A percentile compares a stretch with the other conserved stretches of the same genome.
These are phyloP conservation scores for Sebastes nivosus DNA, from an alignment of 2,797 vertebrate genomes.

Conservation along the genomic window DNA sequence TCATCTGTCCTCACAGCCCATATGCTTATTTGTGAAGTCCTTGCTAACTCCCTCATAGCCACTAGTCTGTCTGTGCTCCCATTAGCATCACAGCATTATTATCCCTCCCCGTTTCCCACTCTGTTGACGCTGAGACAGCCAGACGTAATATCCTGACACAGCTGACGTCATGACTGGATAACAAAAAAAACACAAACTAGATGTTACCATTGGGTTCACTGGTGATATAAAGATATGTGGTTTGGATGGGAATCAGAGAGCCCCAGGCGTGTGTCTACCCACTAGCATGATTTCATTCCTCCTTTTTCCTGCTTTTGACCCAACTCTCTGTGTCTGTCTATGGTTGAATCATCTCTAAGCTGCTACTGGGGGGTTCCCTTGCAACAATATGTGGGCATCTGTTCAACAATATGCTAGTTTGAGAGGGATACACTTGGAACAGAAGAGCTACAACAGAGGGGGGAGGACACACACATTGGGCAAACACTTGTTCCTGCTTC, in stretches of 20 bases:
- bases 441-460: conserved; percentile 4
- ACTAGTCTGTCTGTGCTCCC: conserved; percentile 18
- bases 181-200: conserved; percentile 46
- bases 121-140: conserved; percentile 26
- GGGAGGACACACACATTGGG: neutral
- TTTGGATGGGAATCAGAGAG: conserved; percentile 56
- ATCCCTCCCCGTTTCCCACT: conserved; percentile 32
- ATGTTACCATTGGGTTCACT: conserved; percentile 55
- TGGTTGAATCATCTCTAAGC: conserved; percentile 61
- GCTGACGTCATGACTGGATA: conserved; percentile 39
- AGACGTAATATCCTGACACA: conserved; percentile 38
- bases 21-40: conserved; percentile 18
- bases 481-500: conserved; percentile 4
- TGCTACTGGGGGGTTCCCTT: conserved; percentile 59
- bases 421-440: conserved; percentile 51
- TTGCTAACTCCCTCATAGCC: conserved; percentile 15
- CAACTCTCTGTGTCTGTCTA: conserved; percentile 56
- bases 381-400: conserved; percentile 65
- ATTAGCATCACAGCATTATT: conserved; percentile 37
- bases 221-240: conserved; percentile 50
- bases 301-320: conserved; percentile 57
- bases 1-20: neutral
- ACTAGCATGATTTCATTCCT: conserved; percentile 54
- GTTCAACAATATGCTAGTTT: conserved; percentile 66
- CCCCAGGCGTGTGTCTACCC: conserved; percentile 57